phyloP scores from a whole-genome alignment of 2,888 invertebrate species.

The Campoplex nolae region DNA sequence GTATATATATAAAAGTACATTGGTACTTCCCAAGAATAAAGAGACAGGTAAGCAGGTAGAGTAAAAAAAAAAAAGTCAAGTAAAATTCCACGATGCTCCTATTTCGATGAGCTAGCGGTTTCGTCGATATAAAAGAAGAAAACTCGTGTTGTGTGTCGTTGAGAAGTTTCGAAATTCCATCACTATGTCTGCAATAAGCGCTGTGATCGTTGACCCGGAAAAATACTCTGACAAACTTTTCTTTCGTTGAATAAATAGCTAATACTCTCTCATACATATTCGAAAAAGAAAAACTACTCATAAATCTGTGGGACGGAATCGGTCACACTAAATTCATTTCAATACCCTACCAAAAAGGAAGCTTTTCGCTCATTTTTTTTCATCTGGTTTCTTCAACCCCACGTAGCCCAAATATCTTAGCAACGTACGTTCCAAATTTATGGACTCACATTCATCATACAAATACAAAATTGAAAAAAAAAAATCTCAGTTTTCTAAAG shows the following conservation, averaged over 20 bases:
- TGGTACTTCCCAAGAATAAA: background rate
- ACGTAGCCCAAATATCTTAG: background rate
- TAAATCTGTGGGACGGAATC: slow-evolving; percentile 20
- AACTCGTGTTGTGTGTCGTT: slow-evolving; percentile 37
- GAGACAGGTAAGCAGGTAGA: background rate
- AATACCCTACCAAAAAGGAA: slow-evolving; percentile 14
- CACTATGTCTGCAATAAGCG: slow-evolving; percentile 6
- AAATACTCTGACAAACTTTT: slow-evolving; percentile 9
- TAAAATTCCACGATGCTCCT: slow-evolving; percentile 60
- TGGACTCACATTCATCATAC: background rate
- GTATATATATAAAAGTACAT: background rate
- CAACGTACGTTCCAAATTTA: slow-evolving; percentile 4
- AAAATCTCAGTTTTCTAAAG: background rate
- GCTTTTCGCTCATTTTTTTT: slow-evolving; percentile 9
- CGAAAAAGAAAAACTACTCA: slow-evolving; percentile 4
- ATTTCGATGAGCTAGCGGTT: slow-evolving; percentile 54
- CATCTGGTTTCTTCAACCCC: background rate
- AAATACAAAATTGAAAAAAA: slow-evolving; percentile 1
- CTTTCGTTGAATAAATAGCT: slow-evolving; percentile 27
- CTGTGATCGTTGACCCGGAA: slow-evolving; percentile 49
- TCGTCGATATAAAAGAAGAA: background rate
- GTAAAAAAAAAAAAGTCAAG: slow-evolving; percentile 40
- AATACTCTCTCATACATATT: background rate
- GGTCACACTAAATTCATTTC: slow-evolving; percentile 20
- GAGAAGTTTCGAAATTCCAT: slow-evolving; percentile 39